Evolutionary conservation across 2,888 invertebrate genomes (phyloP), one percentile per base, ranked within the genome.

Genomic region (Trypoxylon attenuatum): DNA sequence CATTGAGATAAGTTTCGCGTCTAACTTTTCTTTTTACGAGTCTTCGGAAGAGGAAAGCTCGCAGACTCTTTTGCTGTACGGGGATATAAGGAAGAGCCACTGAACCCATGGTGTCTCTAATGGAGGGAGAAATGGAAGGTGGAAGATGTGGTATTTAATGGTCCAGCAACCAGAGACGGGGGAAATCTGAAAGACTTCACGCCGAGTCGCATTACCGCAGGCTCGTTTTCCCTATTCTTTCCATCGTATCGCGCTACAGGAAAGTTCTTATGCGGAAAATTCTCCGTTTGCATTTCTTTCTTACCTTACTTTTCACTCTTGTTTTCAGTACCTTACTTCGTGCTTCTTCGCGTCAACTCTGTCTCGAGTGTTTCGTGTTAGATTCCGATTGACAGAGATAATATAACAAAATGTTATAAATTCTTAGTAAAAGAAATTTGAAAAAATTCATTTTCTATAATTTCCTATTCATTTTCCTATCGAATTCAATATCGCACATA

Each of bases 101-200:
- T 57, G 21, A 27, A 57, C 29, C 25, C 43, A n/a, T 19, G 33
- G 22, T 10, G 45, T 58, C 43, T 33, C 50, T 58, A 58, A 51
- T 58, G 57, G 50, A 45, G 45, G 57, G 39, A 43, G 33, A 38
- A 23, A 13, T 43, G 23, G 45, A 38, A 50, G 43, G 39, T 42
- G 45, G 49, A 22, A 49, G 29, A 56, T n/a, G n/a, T n/a, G n/a
- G n/a, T 19, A 47, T 27, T 47, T 56, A 56, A 42, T 42, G 56
- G 49, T 41, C 39, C 47, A 41, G 15, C 15, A 41, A 25, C 27
- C 46, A n/a, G 10, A 27, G 46, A 27, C 46, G 46, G 15, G 25
- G 46, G 27, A 46, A 46, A 46, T 46, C 46, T 27, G 27, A 46
- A 46, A 46, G 46, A 16, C 16, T 46, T 46, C 13, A 5, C 18